Evolutionary conservation across 37 sponge, comb jelly and placozoan genomes (phyloP), one percentile per base, ranked within the genome.

Genomic region (Theonella swinhoei): DNA sequence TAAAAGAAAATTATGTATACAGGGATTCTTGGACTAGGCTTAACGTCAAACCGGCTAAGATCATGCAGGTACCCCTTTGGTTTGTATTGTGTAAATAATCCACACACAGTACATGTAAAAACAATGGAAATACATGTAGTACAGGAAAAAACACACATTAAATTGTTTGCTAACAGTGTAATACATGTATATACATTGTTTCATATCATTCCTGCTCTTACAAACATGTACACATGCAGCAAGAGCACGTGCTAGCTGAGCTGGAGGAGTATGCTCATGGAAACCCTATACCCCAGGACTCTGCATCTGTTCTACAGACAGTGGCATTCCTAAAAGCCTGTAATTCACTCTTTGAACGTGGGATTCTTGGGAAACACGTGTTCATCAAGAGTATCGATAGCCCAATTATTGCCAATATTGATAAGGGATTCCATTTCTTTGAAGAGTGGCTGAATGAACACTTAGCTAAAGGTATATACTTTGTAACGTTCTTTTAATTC

Each of bases 11-110:
- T 34, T 39, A 42, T 68, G 71, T 80, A n/a, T n/a, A n/a, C n/a
- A n/a, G n/a, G n/a, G n/a, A n/a, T n/a, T n/a, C n/a, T n/a, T n/a
- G n/a, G n/a, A 80, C 81, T 41, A 14, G 71, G 34, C 68, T 80
- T 30, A 80, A 80, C 39, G 81, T 80, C 3, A 67, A 65, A 42
- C 81, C 81, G 41, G 81, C 81, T 23, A 80, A 80, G 60, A 80
- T 68, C 23, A 80, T 80, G 81, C 81, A 80, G 71, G 81, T 70
- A 61, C 17, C 64, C 23, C 24, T 9, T 25, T 58, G 60, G 60
- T 58, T 20, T 58, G 60, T 58, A 58, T 58, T 20, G 19, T 58
- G 19, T 58, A 19, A 20, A 58, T 58, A 58, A 11, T 39, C 5
- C 34, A 36, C 9, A 20, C 23, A 72, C 24, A 33, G 66, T 78